A percentile compares a stretch with the other conserved stretches of the same genome.
These are phyloP conservation scores for Pluvialis apricaria DNA, from an alignment of 2,113 vertebrate genomes.

Conservation along the genomic window DNA sequence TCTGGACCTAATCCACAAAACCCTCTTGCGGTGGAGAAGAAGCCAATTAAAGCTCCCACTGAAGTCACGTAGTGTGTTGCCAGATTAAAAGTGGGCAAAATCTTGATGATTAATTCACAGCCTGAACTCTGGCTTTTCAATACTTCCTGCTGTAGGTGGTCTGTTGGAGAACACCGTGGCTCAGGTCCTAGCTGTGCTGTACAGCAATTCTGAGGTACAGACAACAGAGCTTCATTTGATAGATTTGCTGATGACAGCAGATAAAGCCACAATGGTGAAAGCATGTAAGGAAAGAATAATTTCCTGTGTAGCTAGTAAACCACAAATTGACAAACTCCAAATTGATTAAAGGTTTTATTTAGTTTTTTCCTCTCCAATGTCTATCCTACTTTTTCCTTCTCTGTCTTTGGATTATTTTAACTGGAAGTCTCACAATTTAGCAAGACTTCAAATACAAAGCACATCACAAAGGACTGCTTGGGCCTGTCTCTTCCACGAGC, in stretches of 20 bases:
- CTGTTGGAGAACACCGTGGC: not conserved
- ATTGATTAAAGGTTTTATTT: not conserved
- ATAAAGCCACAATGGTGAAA: not conserved
- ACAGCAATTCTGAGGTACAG: not conserved
- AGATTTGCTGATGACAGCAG: not conserved
- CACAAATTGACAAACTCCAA: not conserved
- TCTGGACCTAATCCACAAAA: not conserved
- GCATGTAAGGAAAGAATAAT: not conserved
- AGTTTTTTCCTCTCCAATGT: not conserved
- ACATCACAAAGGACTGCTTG: not conserved
- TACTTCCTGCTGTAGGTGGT: not conserved
- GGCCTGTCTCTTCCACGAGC: conserved; percentile 76
- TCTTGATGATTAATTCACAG: not conserved
- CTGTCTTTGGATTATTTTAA: conserved; percentile 78
- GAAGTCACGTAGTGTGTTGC: not conserved
- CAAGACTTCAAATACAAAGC: not conserved
- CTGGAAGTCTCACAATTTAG: conserved; percentile 75
- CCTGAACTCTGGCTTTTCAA: not conserved
- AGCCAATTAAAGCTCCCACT: not conserved
- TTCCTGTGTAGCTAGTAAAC: not conserved
- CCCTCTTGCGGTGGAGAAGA: not conserved
- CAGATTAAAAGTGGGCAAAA: not conserved
- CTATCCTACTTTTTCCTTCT: not conserved
- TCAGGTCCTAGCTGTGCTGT: not conserved
- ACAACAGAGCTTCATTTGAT: not conserved